phyloP scores from a whole-genome alignment of 2,888 invertebrate genomes.

The Blastobasis lacticolella region DNA sequence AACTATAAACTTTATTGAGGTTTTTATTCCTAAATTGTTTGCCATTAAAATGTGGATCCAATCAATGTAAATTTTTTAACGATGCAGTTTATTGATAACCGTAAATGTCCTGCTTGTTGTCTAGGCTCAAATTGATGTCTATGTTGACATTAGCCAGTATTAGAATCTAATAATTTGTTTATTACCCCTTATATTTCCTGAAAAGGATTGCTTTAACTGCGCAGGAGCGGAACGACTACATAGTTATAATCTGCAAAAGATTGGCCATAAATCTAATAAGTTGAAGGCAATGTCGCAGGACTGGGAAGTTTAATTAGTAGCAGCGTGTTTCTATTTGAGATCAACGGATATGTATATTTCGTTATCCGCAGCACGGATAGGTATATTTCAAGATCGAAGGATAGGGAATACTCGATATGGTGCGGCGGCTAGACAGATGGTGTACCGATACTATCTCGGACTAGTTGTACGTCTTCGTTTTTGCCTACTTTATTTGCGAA shows the following conservation, averaged over 20 bases:
- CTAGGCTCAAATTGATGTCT: conserved; percentile 44
- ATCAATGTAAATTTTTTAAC: conserved; percentile 45
- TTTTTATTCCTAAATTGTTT: conserved; percentile 30
- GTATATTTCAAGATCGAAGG: conserved; percentile 52
- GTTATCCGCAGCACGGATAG: conserved; percentile 38
- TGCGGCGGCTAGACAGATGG: conserved; percentile 48
- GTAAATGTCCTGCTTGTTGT: conserved; percentile 47
- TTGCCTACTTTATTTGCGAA: conserved; percentile 40
- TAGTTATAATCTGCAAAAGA: conserved; percentile 25
- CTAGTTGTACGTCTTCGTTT: conserved; percentile 32
- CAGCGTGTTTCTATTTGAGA: conserved; percentile 46
- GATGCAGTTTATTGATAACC: conserved; percentile 53
- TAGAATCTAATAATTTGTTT: conserved; percentile 30
- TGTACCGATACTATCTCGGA: conserved; percentile 43
- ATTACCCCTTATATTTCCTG: conserved; percentile 34
- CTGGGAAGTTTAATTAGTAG: conserved; percentile 48
- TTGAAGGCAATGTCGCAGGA: conserved; percentile 28
- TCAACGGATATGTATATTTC: conserved; percentile 40
- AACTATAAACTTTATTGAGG: not conserved
- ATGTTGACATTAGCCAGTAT: conserved; percentile 25
- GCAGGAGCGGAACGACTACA: conserved; percentile 22
- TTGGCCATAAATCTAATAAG: conserved; percentile 40
- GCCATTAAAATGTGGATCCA: conserved; percentile 33
- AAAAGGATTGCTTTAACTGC: conserved; percentile 22
- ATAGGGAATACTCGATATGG: conserved; percentile 51